phyloP scores from a whole-genome alignment of 2,888 invertebrate genomes.

The Spilosoma lubricipeda region DNA sequence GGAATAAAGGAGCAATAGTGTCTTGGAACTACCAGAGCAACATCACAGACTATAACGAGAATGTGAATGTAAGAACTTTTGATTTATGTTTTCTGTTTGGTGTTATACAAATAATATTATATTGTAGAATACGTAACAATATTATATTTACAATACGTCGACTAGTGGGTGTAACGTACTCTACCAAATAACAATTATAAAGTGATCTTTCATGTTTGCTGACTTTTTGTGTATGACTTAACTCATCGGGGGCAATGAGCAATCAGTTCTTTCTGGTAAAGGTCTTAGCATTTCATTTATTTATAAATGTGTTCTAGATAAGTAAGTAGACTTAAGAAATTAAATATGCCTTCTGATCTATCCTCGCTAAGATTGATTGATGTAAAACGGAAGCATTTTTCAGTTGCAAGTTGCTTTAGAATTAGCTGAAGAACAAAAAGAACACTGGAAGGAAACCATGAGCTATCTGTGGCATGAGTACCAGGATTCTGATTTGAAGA shows the following conservation, averaged over 20 bases:
- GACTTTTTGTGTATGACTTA: no score
- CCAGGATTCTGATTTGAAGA: conserved; percentile 88
- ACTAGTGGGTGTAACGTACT: no score
- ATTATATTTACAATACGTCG: no score
- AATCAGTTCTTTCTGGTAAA: no score
- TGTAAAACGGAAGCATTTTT: conserved; percentile 11
- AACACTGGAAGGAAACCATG: conserved; percentile 88
- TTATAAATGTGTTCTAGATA: no score
- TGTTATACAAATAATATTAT: no score
- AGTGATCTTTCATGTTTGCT: no score
- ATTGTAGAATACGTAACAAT: no score
- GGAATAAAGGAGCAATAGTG: conserved; percentile 86
- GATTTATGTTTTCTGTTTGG: not conserved
- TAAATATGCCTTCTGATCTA: not conserved
- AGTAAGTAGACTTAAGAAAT: no score
- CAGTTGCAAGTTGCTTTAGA: conserved; percentile 73
- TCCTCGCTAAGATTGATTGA: not conserved
- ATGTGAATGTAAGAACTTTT: conserved; percentile 67
- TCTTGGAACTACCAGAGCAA: conserved; percentile 92
- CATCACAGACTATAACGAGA: conserved; percentile 89
- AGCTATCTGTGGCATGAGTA: conserved; percentile 91
- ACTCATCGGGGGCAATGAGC: no score
- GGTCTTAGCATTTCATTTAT: no score
- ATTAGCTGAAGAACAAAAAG: conserved; percentile 86
- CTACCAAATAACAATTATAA: not conserved